phyloP scores from a whole-genome alignment of 1,140 invertebrate genomes.

The Neoseiulus cucumeris region DNA sequence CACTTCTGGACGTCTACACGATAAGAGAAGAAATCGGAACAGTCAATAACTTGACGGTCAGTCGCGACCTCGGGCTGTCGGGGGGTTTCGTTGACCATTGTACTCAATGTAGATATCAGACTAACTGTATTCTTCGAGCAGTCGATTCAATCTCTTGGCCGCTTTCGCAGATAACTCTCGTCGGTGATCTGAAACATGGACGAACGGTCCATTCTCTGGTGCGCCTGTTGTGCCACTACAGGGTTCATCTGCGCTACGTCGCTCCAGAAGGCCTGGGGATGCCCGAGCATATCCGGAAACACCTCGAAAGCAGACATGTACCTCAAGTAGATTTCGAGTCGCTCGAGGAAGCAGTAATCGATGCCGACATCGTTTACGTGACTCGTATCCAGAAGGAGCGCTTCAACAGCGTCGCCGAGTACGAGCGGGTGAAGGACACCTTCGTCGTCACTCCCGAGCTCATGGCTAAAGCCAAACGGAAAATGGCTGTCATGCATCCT shows the following conservation, averaged over 20 bases:
- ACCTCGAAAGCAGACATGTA: constrained; percentile 52
- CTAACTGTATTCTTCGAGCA: too few relatives aligned
- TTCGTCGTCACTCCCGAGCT: constrained; percentile 78
- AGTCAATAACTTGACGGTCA: constrained; percentile 70
- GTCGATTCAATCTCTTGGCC: constrained; percentile 8
- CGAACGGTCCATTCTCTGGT: constrained; percentile 94
- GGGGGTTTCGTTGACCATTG: too few relatives aligned
- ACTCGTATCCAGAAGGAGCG: constrained; percentile 90
- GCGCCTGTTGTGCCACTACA: constrained; percentile 64
- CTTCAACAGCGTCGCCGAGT: constrained; percentile 62
- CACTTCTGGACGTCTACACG: constrained; percentile 88
- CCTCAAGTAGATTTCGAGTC: constrained; percentile 43
- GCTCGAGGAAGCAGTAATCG: constrained; percentile 62
- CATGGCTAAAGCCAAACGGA: constrained; percentile 78
- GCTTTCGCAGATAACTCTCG: constrained; percentile 34
- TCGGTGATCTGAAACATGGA: constrained; percentile 92
- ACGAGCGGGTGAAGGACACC: constrained; percentile 57
- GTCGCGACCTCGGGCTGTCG: constrained; percentile 25
- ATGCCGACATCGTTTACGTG: constrained; percentile 94
- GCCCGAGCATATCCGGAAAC: constrained; percentile 63
- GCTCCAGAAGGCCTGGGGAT: constrained; percentile 64
- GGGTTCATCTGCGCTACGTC: constrained; percentile 72
- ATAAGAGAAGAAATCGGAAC: constrained; percentile 97
- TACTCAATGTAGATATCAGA: too few relatives aligned
- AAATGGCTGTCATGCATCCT: constrained; percentile 94